These are phyloP conservation scores for Epistrophe grossulariae DNA, from an alignment of 2,888 invertebrate species.

Conservation along the genomic window DNA sequence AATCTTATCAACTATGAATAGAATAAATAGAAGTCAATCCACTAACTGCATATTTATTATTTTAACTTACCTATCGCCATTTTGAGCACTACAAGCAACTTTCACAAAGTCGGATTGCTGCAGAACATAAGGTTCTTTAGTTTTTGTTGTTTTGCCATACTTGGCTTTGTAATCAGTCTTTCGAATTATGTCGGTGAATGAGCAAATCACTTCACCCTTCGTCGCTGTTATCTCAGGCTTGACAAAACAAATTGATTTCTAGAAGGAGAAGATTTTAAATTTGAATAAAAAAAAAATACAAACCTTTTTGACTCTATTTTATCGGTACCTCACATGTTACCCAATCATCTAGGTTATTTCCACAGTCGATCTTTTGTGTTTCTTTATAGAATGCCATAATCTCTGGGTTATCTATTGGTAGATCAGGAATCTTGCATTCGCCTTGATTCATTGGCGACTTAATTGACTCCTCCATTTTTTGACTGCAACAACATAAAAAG, in stretches of 20 bases:
- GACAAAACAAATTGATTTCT: slow-evolving; percentile 83
- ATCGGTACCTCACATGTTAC: slow-evolving; percentile 88
- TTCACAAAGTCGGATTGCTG: slow-evolving; percentile 89
- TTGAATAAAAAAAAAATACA: not conserved
- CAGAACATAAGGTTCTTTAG: slow-evolving; percentile 86
- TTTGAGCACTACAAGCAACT: slow-evolving; percentile 86
- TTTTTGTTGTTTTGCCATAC: slow-evolving; percentile 85
- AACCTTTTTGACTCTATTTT: not conserved
- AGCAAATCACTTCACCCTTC: slow-evolving; percentile 84
- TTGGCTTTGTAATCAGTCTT: slow-evolving; percentile 87
- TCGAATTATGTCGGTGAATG: slow-evolving; percentile 89
- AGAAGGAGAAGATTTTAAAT: not conserved
- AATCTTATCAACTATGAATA: not conserved
- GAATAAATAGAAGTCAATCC: no score
- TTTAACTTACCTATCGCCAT: slow-evolving; percentile 80
- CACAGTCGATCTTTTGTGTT: slow-evolving; percentile 87
- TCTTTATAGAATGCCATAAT: slow-evolving; percentile 89
- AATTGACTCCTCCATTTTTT: slow-evolving; percentile 84
- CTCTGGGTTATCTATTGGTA: slow-evolving; percentile 88
- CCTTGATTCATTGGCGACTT: slow-evolving; percentile 83
- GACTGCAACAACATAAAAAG: slow-evolving; percentile 78
- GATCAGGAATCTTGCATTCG: slow-evolving; percentile 87
- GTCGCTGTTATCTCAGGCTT: slow-evolving; percentile 81
- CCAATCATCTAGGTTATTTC: slow-evolving; percentile 88
- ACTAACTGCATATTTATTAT: not conserved